A percentile compares a stretch with the other conserved stretches of the same genome.
These are phyloP conservation scores for Hucho hucho DNA, from an alignment of 2,113 vertebrate species.

Conservation along the genomic window DNA sequence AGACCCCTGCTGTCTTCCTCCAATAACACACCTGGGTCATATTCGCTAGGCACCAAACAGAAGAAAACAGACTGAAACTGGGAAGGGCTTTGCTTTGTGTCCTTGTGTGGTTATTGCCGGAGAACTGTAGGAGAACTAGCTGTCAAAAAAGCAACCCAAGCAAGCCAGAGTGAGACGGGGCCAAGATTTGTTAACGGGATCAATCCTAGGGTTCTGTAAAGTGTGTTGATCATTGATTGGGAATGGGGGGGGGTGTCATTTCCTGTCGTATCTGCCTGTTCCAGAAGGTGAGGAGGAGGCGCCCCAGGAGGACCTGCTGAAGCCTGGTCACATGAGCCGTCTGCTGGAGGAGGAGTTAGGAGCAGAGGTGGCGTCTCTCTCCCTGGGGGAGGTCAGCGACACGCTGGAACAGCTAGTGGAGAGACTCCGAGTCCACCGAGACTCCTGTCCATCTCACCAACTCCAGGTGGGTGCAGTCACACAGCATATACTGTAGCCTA, in stretches of 20 bases:
- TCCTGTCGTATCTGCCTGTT: background rate
- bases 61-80: too few species aligned
- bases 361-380: slow-evolving; percentile 79
- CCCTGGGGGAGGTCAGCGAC: slow-evolving; percentile 73
- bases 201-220: too few species aligned
- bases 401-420: slow-evolving; percentile 78
- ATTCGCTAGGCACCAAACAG: too few species aligned
- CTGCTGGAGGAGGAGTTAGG: slow-evolving; percentile 84
- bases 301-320: slow-evolving; percentile 75
- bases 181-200: too few species aligned
- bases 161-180: too few species aligned
- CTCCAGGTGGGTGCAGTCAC: slow-evolving; percentile 72
- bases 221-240: background rate
- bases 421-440: slow-evolving; percentile 75
- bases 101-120: too few species aligned
- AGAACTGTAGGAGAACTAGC: too few species aligned
- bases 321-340: slow-evolving; percentile 82
- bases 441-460: slow-evolving; percentile 73
- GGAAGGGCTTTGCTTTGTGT: too few species aligned
- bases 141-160: too few species aligned
- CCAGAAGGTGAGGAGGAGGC: slow-evolving; percentile 62
- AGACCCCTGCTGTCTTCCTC: too few species aligned
- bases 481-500: background rate
- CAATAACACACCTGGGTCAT: too few species aligned
- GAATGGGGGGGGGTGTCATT: background rate